These are phyloP conservation scores for Campylomormyrus tamandua DNA, from an alignment of 2,113 vertebrate species.

Conservation along the genomic window DNA sequence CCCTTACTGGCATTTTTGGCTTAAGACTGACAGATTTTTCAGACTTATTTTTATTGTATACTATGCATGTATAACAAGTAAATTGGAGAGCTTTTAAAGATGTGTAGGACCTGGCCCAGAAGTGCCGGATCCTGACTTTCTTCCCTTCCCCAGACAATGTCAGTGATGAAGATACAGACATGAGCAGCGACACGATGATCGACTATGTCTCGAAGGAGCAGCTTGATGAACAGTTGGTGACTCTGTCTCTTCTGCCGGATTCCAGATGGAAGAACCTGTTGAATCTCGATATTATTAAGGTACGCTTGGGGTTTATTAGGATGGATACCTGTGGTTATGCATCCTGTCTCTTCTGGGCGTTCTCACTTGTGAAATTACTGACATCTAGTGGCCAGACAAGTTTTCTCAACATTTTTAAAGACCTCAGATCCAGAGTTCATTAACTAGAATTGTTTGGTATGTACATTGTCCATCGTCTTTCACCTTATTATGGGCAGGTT, in stretches of 20 bases:
- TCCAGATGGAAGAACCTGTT: conserved; percentile 91
- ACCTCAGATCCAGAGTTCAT: not conserved
- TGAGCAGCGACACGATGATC: conserved; percentile 61
- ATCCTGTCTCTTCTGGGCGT: not conserved
- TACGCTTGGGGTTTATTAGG: conserved; percentile 37
- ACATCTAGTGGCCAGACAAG: not conserved
- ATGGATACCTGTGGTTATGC: not conserved
- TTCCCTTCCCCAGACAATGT: conserved; percentile 47
- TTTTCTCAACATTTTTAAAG: not conserved
- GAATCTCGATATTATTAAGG: conserved; percentile 86
- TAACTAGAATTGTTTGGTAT: not conserved
- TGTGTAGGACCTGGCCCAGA: not conserved
- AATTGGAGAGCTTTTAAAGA: not conserved
- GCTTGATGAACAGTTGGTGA: conserved; percentile 75
- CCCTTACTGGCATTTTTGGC: not conserved
- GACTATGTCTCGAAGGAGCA: conserved; percentile 78
- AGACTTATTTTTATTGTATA: not conserved
- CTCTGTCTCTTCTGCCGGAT: conserved; percentile 79
- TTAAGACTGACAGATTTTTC: not conserved
- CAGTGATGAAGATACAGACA: conserved; percentile 46
- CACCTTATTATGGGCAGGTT: not conserved
- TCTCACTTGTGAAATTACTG: not conserved
- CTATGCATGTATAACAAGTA: not conserved
- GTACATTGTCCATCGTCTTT: not conserved
- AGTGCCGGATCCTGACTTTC: not conserved